These are phyloP conservation scores for Indicator maculatus DNA, from an alignment of 2,113 vertebrate species.

Conservation along the genomic window DNA sequence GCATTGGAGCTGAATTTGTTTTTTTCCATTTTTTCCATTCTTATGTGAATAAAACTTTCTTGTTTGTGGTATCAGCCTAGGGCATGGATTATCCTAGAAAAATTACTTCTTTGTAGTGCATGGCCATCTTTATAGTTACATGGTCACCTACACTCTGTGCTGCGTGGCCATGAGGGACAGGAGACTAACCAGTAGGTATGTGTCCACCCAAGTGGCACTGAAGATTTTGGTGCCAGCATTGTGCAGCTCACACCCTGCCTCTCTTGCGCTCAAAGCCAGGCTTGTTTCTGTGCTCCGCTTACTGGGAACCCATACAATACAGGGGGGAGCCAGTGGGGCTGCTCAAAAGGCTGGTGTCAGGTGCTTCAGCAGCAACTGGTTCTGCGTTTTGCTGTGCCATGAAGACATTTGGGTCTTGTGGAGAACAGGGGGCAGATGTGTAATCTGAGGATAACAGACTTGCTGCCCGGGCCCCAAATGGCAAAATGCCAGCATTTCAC, in stretches of 20 bases:
- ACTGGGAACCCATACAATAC: fast-evolving
- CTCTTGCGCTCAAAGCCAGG: fast-evolving
- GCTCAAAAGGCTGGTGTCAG: not conserved
- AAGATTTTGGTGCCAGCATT: too few species aligned
- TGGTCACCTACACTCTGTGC: fast-evolving
- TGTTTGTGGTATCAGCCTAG: not conserved
- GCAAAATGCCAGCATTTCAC: not conserved
- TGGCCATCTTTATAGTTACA: too few species aligned
- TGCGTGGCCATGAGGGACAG: fast-evolving
- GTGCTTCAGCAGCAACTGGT: not conserved
- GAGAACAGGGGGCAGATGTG: not conserved
- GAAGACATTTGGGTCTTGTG: not conserved
- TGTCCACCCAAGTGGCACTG: not conserved
- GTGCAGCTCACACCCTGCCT: not conserved
- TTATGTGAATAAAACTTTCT: not conserved
- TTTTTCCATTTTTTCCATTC: not conserved
- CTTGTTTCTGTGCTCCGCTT: not conserved
- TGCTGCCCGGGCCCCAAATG: not conserved
- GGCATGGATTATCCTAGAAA: not conserved
- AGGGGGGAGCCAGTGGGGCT: fast-evolving
- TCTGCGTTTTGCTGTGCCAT: not conserved
- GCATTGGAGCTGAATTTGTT: not conserved
- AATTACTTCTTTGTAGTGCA: not conserved
- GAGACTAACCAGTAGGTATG: fast-evolving
- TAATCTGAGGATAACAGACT: not conserved